Conservation (phyloP, 2,113 vertebrate genomes). For the Paralichthys olivaceus region DNA sequence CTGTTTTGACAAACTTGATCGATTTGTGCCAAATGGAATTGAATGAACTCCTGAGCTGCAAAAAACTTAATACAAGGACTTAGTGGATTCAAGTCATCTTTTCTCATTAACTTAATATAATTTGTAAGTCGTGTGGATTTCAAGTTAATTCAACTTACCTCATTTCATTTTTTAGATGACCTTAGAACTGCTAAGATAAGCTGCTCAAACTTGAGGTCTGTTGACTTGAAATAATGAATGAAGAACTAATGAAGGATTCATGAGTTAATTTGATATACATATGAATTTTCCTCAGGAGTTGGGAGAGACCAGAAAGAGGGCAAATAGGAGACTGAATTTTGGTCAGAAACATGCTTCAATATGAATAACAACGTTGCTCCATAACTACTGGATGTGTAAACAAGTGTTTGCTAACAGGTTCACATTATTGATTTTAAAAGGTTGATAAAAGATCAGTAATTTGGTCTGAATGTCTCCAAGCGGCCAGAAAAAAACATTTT, state of each 20-base stretch:
- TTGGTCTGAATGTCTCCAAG: background rate
- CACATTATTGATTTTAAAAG: no score
- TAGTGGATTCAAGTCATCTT: background rate
- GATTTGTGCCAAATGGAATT: background rate
- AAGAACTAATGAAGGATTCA: no score
- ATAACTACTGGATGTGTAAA: no score
- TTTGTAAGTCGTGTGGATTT: background rate
- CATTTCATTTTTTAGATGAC: background rate
- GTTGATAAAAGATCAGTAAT: background rate
- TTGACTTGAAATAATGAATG: no score
- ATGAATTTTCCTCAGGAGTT: background rate
- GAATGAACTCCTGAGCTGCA: background rate
- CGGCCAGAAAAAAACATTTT: background rate
- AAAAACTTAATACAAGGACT: background rate
- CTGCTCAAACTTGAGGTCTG: background rate
- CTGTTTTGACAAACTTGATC: conserved; percentile 13
- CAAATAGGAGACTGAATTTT: background rate
- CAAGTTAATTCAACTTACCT: background rate
- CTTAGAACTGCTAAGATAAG: background rate
- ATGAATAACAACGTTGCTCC: no score
- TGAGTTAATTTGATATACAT: background rate
- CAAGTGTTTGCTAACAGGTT: no score
- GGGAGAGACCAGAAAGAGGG: conserved; percentile 19
- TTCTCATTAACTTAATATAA: background rate
- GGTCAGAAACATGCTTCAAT: background rate